A percentile compares a stretch with the other conserved stretches of the same genome.
These are phyloP conservation scores for Ornithoptera priamus DNA, from an alignment of 2,888 invertebrate species.

Conservation along the genomic window DNA sequence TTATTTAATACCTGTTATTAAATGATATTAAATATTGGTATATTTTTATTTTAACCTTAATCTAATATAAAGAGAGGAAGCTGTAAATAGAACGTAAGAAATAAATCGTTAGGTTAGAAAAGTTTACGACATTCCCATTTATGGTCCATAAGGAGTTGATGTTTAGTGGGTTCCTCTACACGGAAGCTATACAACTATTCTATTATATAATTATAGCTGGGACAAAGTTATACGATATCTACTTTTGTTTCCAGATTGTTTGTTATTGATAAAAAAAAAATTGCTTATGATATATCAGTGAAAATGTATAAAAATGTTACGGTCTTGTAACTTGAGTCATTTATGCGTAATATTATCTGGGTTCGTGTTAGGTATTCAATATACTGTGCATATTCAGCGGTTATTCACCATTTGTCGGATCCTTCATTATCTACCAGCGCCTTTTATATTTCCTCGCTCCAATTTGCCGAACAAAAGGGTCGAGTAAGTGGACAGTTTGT, in stretches of 20 bases:
- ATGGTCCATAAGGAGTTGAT: slow-evolving; percentile 16
- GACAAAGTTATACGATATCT: too few relatives aligned
- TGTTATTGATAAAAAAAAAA: too few relatives aligned
- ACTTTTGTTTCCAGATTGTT: too few relatives aligned
- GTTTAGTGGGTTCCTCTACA: not conserved
- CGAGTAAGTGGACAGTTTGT: slow-evolving; percentile 28
- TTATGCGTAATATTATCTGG: not conserved
- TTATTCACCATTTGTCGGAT: slow-evolving; percentile 11
- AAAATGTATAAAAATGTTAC: too few relatives aligned
- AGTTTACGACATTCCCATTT: slow-evolving; percentile 25
- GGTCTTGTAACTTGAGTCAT: too few relatives aligned
- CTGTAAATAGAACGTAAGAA: not conserved
- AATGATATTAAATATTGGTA: too few relatives aligned
- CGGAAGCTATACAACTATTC: too few relatives aligned
- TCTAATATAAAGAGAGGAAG: too few relatives aligned
- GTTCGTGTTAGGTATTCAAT: slow-evolving; percentile 15
- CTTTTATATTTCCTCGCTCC: slow-evolving; percentile 22
- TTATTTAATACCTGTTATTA: too few relatives aligned
- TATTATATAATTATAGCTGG: too few relatives aligned
- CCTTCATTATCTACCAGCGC: slow-evolving; percentile 8
- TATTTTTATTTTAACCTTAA: too few relatives aligned
- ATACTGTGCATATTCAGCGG: slow-evolving; percentile 3
- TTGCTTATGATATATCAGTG: too few relatives aligned
- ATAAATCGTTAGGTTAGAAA: slow-evolving; percentile 17
- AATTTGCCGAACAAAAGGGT: slow-evolving; percentile 26